Conservation (phyloP, 2,888 invertebrate species). For the Hymenopus coronatus region DNA sequence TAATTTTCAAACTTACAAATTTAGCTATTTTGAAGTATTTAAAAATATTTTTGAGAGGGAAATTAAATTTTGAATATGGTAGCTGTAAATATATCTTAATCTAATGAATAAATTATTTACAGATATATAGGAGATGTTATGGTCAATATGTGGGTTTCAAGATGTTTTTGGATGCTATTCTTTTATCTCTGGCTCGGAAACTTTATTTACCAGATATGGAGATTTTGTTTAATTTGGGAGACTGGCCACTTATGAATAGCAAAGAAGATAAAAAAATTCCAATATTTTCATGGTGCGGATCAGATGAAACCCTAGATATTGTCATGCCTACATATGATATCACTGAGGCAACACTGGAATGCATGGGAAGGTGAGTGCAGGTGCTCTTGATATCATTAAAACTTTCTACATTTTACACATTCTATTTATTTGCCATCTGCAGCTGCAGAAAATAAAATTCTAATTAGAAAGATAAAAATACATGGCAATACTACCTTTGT, state of each 20-base stretch:
- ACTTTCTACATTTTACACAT: not conserved
- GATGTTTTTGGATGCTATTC: constrained; percentile 87
- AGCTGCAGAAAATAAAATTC: not conserved
- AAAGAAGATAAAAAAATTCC: constrained; percentile 61
- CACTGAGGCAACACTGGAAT: constrained; percentile 86
- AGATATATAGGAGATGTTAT: constrained; percentile 82
- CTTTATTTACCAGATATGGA: constrained; percentile 81
- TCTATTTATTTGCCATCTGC: constrained; percentile 17
- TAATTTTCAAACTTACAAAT: too few species aligned
- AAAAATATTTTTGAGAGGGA: too few species aligned
- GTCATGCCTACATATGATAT: constrained; percentile 94
- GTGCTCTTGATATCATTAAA: not conserved
- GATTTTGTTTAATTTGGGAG: constrained; percentile 89
- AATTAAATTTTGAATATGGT: too few species aligned
- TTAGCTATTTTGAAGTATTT: too few species aligned
- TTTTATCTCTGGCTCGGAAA: constrained; percentile 79
- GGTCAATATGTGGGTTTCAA: constrained; percentile 95
- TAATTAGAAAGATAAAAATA: not conserved
- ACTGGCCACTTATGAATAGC: constrained; percentile 80
- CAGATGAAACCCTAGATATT: constrained; percentile 79
- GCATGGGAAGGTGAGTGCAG: constrained; percentile 77
- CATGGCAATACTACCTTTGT: too few species aligned
- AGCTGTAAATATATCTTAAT: too few species aligned
- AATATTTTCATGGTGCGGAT: constrained; percentile 96
- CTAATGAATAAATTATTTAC: constrained; percentile 26